These are phyloP conservation scores for Stegodyphus mimosarum DNA, from an alignment of 1,140 invertebrate genomes.

Conservation along the genomic window DNA sequence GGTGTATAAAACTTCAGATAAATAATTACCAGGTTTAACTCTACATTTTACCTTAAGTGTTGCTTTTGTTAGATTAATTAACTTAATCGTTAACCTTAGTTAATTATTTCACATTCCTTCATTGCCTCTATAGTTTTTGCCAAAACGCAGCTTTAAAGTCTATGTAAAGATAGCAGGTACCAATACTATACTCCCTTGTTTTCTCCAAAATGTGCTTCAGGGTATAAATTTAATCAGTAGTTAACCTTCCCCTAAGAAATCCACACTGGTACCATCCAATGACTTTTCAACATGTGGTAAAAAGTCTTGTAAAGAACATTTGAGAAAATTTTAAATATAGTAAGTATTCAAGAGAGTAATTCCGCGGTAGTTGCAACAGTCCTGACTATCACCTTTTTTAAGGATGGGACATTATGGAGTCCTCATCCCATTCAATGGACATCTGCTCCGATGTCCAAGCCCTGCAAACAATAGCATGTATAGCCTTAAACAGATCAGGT, in stretches of 20 bases:
- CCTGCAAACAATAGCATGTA: neutral
- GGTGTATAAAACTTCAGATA: too few species aligned
- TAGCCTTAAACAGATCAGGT: neutral
- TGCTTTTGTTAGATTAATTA: neutral
- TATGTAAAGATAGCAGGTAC: too few species aligned
- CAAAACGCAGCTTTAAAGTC: too few species aligned
- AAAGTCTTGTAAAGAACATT: neutral
- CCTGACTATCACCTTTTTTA: neutral
- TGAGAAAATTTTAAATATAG: neutral
- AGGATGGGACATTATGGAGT: neutral
- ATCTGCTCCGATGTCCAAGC: neutral
- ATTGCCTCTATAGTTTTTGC: too few species aligned
- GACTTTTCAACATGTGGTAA: neutral
- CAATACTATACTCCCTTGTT: too few species aligned
- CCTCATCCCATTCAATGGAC: neutral
- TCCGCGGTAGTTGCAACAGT: neutral
- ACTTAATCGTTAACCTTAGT: neutral
- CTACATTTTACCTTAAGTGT: neutral
- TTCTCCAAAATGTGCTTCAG: too few species aligned
- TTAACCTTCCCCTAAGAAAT: too few species aligned
- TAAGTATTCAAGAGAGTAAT: neutral
- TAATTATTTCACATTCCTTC: neutral
- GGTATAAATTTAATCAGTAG: too few species aligned
- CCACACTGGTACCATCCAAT: too few species aligned
- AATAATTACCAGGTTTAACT: too few species aligned